Evolutionary conservation across 2,888 invertebrate genomes (phyloP), one percentile per base, ranked within the genome.

Genomic region (Plagiodera versicolora): DNA sequence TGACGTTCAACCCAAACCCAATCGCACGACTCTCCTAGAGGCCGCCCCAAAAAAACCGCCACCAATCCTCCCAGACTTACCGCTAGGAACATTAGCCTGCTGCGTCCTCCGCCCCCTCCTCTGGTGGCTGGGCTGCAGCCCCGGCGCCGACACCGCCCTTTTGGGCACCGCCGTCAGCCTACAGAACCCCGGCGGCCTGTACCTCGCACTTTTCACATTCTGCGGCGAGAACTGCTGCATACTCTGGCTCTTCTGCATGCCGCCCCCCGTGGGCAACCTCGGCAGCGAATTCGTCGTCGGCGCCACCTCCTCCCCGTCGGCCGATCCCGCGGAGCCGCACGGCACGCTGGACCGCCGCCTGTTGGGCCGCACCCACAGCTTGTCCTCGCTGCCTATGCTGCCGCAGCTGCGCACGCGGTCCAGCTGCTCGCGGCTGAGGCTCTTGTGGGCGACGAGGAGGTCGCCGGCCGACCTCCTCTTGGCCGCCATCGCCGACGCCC

Each of bases 401-500:
- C 93, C 93, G 77, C 93, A 93, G 75, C 91, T 92, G 56, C 89
- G 81, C 24, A 89, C 89, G 32, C 89, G 81, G 72, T 90, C 89
- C 62, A 90, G 75, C 66, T 89, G 89, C 74, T 89, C 89, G 11
- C 92, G 84, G 58, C 91, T 92, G 70, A 91, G 86, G 72, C 90
- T 91, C 72, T 89, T 88, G 66, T 90, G 90, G 66, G 89, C 90
- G 75, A 91, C 91, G 70, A 92, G 81, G 65, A 93, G 83, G 75
- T 92, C 93, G 48, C 92, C 92, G 49, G 93, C 93, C 1, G 93
- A 93, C 28, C 92, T 85, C 61, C 92, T 83, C 77, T 89, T 89
- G 59, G 92, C 87, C 10, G 92, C 90, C 77, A 88, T 83, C 45
- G 87, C 87, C 68, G n/a, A n/a, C n/a, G n/a, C n/a, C n/a, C n/a